Evolutionary conservation across 2,888 invertebrate genomes (phyloP), one percentile per base, ranked within the genome.

Genomic region (Eupithecia exiguata): DNA sequence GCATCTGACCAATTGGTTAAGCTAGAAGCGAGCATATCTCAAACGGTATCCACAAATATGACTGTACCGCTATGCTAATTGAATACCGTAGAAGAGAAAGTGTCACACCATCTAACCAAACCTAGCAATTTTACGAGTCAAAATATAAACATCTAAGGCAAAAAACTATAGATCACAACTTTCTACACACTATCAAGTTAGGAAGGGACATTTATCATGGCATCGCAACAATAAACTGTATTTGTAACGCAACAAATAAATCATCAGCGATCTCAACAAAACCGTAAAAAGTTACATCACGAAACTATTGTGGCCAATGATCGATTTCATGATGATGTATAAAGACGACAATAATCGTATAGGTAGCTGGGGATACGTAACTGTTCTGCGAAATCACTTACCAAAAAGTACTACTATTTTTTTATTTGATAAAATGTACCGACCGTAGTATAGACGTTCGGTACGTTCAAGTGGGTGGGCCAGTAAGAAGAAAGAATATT

Each of bases 11-110:
- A 79, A 82, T 75, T 86, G 84, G 73, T 68, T 62, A 58, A 62
- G 73, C 84, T 85, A 84, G 79, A 80, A 79, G 77, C 16, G 70
- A 77, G 71, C 72, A 74, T 70, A 74, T 71, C 71, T 74, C 70
- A 77, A 84, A 85, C 84, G 82, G 83, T 84, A 83, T 84, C 80
- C 80, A 84, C 81, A 82, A 84, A 85, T 85, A 83, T 79, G 84
- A 83, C 83, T 84, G 82, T 82, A 83, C 84, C 84, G 87, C 84
- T 89, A 89, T 83, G 86, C 84, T 89, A 88, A 88, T 88, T 87
- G 84, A 88, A 84, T 81, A 86, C 75, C 67, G 21, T 68, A 38
- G 16, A 65, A 74, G 79, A 77, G 77, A 81, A 81, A 81, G 81
- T 79, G 77, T 76, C 79, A 85, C 82, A 82, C 79, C 79, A 81